A percentile compares a stretch with the other conserved stretches of the same genome.
phyloP scores from a whole-genome alignment of 2,888 invertebrate genomes.

The Lasioglossum zephyrum region DNA sequence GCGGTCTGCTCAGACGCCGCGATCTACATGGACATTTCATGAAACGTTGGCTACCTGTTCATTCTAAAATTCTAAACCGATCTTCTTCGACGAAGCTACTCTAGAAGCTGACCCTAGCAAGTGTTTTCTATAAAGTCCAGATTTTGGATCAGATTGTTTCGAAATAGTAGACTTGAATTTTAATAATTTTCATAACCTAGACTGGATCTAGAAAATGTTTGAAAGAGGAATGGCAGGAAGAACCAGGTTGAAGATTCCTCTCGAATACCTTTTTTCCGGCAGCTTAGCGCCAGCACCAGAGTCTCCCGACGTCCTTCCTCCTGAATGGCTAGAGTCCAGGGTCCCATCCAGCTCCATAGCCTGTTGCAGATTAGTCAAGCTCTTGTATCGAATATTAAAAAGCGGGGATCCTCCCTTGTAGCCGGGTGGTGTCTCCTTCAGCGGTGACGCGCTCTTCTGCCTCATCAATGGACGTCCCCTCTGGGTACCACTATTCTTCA shows the following conservation, averaged over 20 bases:
- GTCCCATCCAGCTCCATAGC: slow-evolving; percentile 91
- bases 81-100: background rate
- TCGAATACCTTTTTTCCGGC: slow-evolving; percentile 90
- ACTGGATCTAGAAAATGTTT: background rate
- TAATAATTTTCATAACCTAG: background rate
- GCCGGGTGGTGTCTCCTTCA: slow-evolving; percentile 89
- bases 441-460: slow-evolving; percentile 90
- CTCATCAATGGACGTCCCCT: slow-evolving; percentile 88
- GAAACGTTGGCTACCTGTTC: background rate
- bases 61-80: too few relatives aligned
- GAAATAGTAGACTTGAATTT: background rate
- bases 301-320: slow-evolving; percentile 94
- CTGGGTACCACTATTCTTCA: slow-evolving; percentile 90
- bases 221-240: background rate
- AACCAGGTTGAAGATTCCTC: background rate
- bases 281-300: slow-evolving; percentile 91
- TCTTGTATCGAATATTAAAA: slow-evolving; percentile 89
- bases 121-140: background rate
- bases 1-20: slow-evolving; percentile 92
- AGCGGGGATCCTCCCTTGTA: slow-evolving; percentile 91
- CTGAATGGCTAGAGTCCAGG: slow-evolving; percentile 95
- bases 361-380: slow-evolving; percentile 89
- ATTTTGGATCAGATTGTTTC: too few relatives aligned
- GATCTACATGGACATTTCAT: slow-evolving; percentile 83
- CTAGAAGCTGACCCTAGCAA: background rate